Conservation (phyloP, 2,888 invertebrate genomes). For the Mythimna vitellina region DNA sequence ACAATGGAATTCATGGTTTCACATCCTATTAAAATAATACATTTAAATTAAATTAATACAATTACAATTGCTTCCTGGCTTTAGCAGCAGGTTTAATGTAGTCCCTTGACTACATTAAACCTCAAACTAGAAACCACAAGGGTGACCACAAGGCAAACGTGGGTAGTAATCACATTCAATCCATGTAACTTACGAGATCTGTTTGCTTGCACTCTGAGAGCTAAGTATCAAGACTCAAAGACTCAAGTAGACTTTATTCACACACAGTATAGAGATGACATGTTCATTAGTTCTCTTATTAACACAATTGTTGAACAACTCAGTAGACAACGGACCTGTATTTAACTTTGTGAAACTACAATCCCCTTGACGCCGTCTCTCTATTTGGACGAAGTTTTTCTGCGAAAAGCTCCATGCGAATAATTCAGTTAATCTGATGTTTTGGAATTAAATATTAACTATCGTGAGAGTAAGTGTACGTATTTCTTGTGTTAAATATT, state of each 20-base stretch:
- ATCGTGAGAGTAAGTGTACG: too few species aligned
- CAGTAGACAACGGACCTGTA: constrained; percentile 26
- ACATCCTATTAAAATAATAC: not conserved
- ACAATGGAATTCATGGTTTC: not conserved
- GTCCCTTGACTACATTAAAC: too few species aligned
- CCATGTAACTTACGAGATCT: constrained; percentile 6
- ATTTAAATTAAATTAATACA: not conserved
- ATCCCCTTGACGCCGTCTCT: constrained; percentile 31
- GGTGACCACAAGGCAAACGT: not conserved
- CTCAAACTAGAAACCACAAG: not conserved
- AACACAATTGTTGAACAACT: constrained; percentile 40
- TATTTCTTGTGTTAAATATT: not conserved
- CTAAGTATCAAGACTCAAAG: not conserved
- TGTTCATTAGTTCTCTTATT: constrained; percentile 27
- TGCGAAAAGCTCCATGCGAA: constrained; percentile 12
- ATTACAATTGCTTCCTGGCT: not conserved
- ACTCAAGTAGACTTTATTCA: constrained; percentile 15
- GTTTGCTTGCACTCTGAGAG: constrained; percentile 15
- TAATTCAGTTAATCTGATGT: constrained; percentile 26
- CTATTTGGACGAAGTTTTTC: constrained; percentile 46
- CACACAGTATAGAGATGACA: constrained; percentile 8
- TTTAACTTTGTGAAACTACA: constrained; percentile 50
- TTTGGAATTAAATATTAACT: constrained; percentile 1
- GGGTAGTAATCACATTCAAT: constrained; percentile 5
- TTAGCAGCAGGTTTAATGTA: too few species aligned